A percentile compares a stretch with the other conserved stretches of the same genome.
Evolutionary conservation across 2,113 vertebrate species (phyloP).

Genomic region (Mastomys coucha): DNA sequence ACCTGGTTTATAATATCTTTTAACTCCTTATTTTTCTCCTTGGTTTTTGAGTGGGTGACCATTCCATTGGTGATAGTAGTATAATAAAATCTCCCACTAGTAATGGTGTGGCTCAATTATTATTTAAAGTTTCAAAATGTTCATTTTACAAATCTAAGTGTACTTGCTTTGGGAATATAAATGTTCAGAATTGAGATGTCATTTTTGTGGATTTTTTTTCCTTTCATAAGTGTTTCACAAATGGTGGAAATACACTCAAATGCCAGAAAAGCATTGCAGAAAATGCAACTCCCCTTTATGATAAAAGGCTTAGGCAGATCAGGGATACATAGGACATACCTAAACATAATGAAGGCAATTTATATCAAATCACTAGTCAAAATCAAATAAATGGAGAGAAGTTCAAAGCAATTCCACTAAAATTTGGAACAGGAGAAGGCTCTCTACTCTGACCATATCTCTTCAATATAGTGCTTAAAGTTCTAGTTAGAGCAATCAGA

Average conservation of each 20-base stretch:
- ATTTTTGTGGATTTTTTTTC: neutral
- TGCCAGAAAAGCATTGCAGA: neutral
- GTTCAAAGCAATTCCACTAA: neutral
- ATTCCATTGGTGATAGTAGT: neutral
- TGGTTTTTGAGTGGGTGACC: neutral
- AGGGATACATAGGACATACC: neutral
- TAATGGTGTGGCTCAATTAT: neutral
- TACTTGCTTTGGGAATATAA: neutral
- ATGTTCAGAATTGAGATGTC: neutral
- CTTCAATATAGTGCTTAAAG: too few relatives aligned
- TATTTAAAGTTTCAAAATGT: neutral
- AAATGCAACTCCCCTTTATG: neutral
- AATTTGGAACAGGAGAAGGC: neutral
- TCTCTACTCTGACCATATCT: neutral
- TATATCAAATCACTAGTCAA: neutral
- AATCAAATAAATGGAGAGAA: neutral
- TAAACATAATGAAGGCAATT: neutral
- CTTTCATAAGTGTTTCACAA: neutral
- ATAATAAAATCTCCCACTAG: neutral
- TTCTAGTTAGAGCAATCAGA: neutral
- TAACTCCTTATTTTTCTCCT: neutral
- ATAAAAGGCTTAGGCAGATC: neutral
- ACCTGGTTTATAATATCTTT: neutral
- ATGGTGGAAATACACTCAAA: neutral
- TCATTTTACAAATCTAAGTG: neutral